phyloP scores from a whole-genome alignment of 2,888 invertebrate genomes.

The Callosobruchus maculatus region DNA sequence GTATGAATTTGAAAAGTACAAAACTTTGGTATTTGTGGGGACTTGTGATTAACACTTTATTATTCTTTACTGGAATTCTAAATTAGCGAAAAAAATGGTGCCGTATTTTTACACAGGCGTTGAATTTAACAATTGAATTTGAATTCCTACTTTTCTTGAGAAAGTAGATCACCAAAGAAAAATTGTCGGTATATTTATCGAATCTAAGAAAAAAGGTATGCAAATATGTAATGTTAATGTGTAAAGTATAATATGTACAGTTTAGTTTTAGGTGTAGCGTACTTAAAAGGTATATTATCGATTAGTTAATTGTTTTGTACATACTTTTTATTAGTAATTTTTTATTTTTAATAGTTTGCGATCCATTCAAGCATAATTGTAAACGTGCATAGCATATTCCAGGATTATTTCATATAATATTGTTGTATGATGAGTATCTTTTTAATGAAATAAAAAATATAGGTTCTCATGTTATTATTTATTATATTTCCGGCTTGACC shows the following conservation, averaged over 20 bases:
- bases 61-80: neutral
- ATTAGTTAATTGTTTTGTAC: neutral
- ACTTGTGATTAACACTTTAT: neutral
- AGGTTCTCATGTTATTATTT: neutral
- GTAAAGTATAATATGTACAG: neutral
- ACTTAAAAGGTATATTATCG: neutral
- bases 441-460: neutral
- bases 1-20: neutral
- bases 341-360: neutral
- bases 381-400: neutral
- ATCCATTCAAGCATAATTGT: neutral
- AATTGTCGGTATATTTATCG: neutral
- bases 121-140: neutral
- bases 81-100: neutral
- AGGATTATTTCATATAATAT: neutral
- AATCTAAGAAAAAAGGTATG: neutral
- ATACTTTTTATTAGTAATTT: neutral
- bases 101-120: neutral
- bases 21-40: neutral
- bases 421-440: neutral
- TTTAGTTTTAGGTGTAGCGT: neutral
- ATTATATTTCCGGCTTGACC: too few species aligned
- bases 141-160: neutral
- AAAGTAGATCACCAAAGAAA: neutral
- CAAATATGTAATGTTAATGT: neutral